Evolutionary conservation across 2,113 vertebrate species (phyloP).

Genomic region (Phainopepla nitens): DNA sequence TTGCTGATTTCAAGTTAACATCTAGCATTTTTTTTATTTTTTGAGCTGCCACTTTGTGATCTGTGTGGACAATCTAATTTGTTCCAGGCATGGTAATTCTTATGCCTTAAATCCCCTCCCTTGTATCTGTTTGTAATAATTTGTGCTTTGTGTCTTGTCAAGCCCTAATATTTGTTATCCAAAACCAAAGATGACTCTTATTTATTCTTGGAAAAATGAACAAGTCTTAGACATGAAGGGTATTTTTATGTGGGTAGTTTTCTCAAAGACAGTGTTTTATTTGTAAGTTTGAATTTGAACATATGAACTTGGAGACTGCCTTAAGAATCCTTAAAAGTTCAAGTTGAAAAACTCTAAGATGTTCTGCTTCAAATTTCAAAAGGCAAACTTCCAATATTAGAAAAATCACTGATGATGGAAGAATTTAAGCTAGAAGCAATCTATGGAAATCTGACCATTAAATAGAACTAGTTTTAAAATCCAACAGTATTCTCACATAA

Average conservation of each 20-base stretch:
- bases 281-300: background rate
- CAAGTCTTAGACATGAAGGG: background rate
- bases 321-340: background rate
- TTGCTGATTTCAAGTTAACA: background rate
- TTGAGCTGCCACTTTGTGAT: background rate
- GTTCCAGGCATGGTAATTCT: slow-evolving; percentile 1
- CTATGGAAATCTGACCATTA: background rate
- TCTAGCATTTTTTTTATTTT: background rate
- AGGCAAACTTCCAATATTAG: background rate
- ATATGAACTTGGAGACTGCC: background rate
- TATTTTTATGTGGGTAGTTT: background rate
- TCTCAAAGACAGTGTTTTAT: background rate
- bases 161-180: background rate
- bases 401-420: background rate
- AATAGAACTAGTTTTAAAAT: background rate
- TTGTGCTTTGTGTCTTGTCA: slow-evolving; percentile 1
- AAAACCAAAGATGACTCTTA: background rate
- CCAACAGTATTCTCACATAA: background rate
- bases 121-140: slow-evolving; percentile 31
- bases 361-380: background rate
- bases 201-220: slow-evolving; percentile 23
- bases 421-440: background rate
- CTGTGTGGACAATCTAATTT: background rate
- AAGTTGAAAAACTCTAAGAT: background rate
- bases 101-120: background rate